These are phyloP conservation scores for Drosophila micromelanica DNA, from an alignment of 1,140 invertebrate genomes.

Conservation along the genomic window DNA sequence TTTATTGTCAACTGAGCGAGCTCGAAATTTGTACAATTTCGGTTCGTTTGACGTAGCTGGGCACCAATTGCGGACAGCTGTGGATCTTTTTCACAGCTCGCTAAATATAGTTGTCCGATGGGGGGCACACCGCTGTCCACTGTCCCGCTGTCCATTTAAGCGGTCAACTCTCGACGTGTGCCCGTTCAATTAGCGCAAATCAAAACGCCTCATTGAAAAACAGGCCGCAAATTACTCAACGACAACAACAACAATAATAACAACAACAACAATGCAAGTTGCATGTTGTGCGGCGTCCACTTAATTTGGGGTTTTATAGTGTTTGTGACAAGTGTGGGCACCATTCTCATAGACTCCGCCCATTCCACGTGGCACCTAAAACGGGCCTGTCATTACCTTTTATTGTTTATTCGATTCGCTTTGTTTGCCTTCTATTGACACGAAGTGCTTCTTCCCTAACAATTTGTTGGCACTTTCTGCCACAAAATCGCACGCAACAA, in stretches of 20 bases:
- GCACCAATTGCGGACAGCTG: no score
- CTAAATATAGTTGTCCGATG: slow-evolving; percentile 20
- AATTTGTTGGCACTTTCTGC: neutral
- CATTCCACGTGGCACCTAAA: neutral
- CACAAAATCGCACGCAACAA: slow-evolving; percentile 20
- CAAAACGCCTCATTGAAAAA: slow-evolving; percentile 48
- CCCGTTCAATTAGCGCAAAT: slow-evolving; percentile 71
- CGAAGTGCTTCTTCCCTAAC: slow-evolving; percentile 1
- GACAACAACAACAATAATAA: slow-evolving; percentile 31
- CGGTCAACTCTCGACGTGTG: slow-evolving; percentile 58
- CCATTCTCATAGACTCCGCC: neutral
- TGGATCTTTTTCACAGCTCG: slow-evolving; percentile 27
- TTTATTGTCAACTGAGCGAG: slow-evolving; percentile 15
- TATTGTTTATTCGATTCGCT: slow-evolving; percentile 29
- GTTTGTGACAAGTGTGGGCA: neutral
- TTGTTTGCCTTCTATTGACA: slow-evolving; percentile 33
- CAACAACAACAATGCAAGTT: neutral
- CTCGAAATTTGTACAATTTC: neutral
- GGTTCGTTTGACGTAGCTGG: neutral
- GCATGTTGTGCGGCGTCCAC: slow-evolving; percentile 10
- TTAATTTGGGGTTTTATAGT: slow-evolving; percentile 32
- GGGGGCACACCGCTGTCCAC: neutral
- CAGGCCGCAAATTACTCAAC: slow-evolving; percentile 51
- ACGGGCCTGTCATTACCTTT: slow-evolving; percentile 16
- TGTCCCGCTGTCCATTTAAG: slow-evolving; percentile 18